These are phyloP conservation scores for Drosophila hamatofila DNA, from an alignment of 2,888 invertebrate species.

Conservation along the genomic window DNA sequence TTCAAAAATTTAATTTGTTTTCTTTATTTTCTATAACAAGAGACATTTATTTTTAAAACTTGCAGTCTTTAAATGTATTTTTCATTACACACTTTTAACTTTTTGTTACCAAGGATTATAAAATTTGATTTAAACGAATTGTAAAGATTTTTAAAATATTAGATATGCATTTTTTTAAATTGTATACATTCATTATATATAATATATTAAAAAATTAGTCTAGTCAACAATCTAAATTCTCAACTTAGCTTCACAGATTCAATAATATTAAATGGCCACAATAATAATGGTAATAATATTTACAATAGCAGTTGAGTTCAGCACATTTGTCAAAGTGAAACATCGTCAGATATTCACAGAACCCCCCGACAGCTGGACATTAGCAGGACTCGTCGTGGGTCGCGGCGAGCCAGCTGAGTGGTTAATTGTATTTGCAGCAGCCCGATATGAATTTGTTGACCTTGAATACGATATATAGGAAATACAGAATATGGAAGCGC, in stretches of 20 bases:
- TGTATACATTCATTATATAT: too few species aligned
- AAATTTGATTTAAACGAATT: too few species aligned
- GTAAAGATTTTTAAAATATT: too few species aligned
- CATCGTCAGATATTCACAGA: background rate
- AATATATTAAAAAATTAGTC: too few species aligned
- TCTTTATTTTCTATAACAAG: too few species aligned
- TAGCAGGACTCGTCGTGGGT: slow-evolving; percentile 9
- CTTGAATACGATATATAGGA: slow-evolving; percentile 1
- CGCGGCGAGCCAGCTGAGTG: slow-evolving; percentile 32
- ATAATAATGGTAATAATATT: slow-evolving; percentile 7
- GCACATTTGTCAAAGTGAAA: slow-evolving; percentile 3
- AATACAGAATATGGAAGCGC: background rate
- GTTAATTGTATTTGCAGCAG: slow-evolving; percentile 37
- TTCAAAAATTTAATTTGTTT: too few species aligned
- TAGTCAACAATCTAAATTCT: too few species aligned
- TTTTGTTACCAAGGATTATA: too few species aligned
- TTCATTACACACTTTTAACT: too few species aligned
- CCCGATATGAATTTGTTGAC: slow-evolving; percentile 31
- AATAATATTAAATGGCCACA: background rate
- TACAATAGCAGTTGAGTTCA: slow-evolving; percentile 1
- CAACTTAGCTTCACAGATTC: background rate
- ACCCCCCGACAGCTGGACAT: slow-evolving; percentile 30
- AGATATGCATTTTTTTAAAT: too few species aligned
- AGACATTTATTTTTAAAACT: too few species aligned
- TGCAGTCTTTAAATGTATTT: too few species aligned